phyloP scores from a whole-genome alignment of 2,113 vertebrate species.

The Rhabdornis inornatus region DNA sequence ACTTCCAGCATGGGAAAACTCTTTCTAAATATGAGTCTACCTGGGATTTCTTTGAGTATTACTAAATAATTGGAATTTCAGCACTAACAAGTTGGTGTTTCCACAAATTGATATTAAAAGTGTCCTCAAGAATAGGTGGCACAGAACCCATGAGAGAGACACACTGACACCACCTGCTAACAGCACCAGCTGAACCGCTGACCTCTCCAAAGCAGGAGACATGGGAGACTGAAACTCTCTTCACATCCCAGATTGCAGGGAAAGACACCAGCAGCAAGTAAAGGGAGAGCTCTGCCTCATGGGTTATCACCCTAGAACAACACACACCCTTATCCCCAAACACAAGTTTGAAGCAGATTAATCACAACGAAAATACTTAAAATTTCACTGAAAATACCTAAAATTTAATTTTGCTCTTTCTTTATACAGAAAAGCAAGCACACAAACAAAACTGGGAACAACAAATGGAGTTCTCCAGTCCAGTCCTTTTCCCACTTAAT shows the following conservation, averaged over 20 bases:
- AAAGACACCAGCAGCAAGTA: neutral
- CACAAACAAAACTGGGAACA: neutral
- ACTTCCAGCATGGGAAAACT: neutral
- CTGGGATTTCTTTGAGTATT: neutral
- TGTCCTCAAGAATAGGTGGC: neutral
- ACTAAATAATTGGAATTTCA: neutral
- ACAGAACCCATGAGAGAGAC: fast-evolving
- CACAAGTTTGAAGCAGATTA: neutral
- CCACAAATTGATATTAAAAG: neutral
- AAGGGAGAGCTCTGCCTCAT: neutral
- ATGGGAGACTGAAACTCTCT: neutral
- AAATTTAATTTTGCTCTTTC: neutral
- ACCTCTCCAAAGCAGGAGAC: neutral
- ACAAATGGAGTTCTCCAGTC: neutral
- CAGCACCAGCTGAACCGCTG: neutral
- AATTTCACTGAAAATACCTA: neutral
- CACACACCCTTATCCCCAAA: neutral
- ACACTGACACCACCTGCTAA: neutral
- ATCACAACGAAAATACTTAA: neutral
- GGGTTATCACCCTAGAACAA: neutral
- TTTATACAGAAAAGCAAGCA: neutral
- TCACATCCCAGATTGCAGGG: neutral
- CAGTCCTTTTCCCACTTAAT: neutral
- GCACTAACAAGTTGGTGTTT: neutral
- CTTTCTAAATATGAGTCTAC: neutral